Evolutionary conservation across 1,140 invertebrate species (phyloP), one percentile per base, ranked within the genome.

Genomic region (Heliconius melpomene): DNA sequence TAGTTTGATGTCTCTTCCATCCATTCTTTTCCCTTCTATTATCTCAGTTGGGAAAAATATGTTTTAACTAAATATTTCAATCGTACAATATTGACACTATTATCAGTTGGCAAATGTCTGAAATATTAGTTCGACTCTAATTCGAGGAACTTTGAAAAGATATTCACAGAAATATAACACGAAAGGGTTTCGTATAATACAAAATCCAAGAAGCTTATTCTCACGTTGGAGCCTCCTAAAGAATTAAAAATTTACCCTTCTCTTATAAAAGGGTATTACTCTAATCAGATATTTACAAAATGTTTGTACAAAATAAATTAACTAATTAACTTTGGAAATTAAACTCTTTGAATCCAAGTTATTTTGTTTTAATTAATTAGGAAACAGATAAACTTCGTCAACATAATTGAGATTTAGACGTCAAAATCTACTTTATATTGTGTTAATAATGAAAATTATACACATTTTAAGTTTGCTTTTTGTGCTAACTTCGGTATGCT

Each of bases 251-350:
- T 29, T 66, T 66, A 66, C 60, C 23, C 60, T 66, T 66, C 60
- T 29, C 60, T 66, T 29, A 13, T 66, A 66, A 26, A 66, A 66
- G 60, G 26, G 60, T 26, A 66, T 66, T 29, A 66, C 23, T 66
- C 60, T 66, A 66, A 66, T 66, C 60, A 66, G 60, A 66, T 66
- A 66, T 66, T 66, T 66, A 66, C 60, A 66, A 66, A 66, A 66
- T 66, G 60, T 66, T 66, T 66, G 60, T 66, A 66, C 60, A 66
- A 66, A 66, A 66, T 72, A 72, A 72, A 72, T 72, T 72, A 72
- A 72, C 29, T 72, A 40, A 72, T 72, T 72, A 40, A 72, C 71
- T 72, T 72, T 40, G n/a, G 29, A 38, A 72, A 72, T 72, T 40
- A 72, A 72, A 38, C n/a, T 38, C 71, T 72, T 72, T 40, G 38